Evolutionary conservation across 2,888 invertebrate genomes (phyloP).

Genomic region (Cantharis flavilabris): DNA sequence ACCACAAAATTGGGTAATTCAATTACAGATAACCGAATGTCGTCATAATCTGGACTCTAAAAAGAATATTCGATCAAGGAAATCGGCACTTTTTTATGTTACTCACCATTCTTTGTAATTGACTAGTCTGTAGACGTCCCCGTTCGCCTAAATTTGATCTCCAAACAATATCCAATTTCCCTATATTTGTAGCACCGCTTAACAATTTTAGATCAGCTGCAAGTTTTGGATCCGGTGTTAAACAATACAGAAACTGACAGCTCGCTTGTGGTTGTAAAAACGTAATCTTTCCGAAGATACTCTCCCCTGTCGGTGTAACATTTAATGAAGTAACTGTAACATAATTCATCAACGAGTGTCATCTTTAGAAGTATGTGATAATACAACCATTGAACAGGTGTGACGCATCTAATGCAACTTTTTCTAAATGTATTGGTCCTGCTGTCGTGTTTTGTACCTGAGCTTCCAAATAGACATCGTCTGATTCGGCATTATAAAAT

Average conservation of each 20-base stretch:
- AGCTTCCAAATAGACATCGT: constrained; percentile 74
- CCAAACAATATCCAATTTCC: constrained; percentile 98
- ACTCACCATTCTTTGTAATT: constrained; percentile 82
- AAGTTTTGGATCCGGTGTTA: constrained; percentile 79
- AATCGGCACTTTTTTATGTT: not conserved
- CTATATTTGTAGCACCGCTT: constrained; percentile 85
- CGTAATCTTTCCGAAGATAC: constrained; percentile 79
- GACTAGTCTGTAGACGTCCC: constrained; percentile 95
- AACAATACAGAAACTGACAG: constrained; percentile 92
- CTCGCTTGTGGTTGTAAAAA: constrained; percentile 87
- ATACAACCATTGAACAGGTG: constrained; percentile 75
- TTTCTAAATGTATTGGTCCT: constrained; percentile 91
- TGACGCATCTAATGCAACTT: constrained; percentile 91
- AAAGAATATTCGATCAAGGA: constrained; percentile 35
- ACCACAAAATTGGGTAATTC: constrained; percentile 82
- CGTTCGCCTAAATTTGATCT: constrained; percentile 94
- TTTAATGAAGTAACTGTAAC: constrained; percentile 71
- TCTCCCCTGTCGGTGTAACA: constrained; percentile 66
- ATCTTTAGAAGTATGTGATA: not conserved
- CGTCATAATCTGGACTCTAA: constrained; percentile 90
- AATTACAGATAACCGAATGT: constrained; percentile 84
- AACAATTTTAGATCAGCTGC: constrained; percentile 77
- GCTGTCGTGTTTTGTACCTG: constrained; percentile 91
- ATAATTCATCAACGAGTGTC: not conserved
- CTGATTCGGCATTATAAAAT: constrained; percentile 91